Evolutionary conservation across 2,888 invertebrate species (phyloP), one percentile per base, ranked within the genome.

Genomic region (Lacanobia wlatinum): DNA sequence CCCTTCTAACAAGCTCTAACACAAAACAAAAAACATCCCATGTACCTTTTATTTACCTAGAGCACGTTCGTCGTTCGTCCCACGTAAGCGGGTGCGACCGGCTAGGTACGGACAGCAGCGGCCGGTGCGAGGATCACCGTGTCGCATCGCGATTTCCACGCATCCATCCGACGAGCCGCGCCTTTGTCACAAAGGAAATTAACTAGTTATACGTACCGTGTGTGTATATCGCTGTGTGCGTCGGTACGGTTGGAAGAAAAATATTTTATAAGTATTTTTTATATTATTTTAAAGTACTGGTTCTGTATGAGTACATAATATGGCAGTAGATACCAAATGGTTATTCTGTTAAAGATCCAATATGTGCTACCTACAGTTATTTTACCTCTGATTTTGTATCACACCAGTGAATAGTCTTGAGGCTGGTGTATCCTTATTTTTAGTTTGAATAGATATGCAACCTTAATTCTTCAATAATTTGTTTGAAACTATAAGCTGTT

Each of bases 171-270:
- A 91, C 92, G 92, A 90, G 91, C 91, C 92, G 92, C 92, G 94
- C 94, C 92, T 94, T 95, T 96, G 96, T 96, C 94, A 95, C 96
- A 95, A 94, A 96, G 96, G 96, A 96, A 96, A 96, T 96, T 96
- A 96, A 96, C 96, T 96, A 96, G 95, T 94, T 95, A 93, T 93
- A 91, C 87, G 88, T 86, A 84, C 83, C 84, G 87, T 90, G 84
- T 89, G 88, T 68, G 68, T 61, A 0, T 82, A 84, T 81, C 64
- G 67, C 71, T 87, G 88, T 89, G 88, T 92, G 92, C 88, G 93
- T 90, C 87, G 74, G 88, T 86, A 83, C 70, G 53, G 94, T 86
- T 60, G 38, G 90, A 92, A 94, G 40, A 84, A 12, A 67, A 76
- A 77, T 40, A 38, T 76, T 65, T 64, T 52, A 48, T 68, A 55